Conservation (phyloP, 2,113 vertebrate genomes). For the Acrocephalus kingi region DNA sequence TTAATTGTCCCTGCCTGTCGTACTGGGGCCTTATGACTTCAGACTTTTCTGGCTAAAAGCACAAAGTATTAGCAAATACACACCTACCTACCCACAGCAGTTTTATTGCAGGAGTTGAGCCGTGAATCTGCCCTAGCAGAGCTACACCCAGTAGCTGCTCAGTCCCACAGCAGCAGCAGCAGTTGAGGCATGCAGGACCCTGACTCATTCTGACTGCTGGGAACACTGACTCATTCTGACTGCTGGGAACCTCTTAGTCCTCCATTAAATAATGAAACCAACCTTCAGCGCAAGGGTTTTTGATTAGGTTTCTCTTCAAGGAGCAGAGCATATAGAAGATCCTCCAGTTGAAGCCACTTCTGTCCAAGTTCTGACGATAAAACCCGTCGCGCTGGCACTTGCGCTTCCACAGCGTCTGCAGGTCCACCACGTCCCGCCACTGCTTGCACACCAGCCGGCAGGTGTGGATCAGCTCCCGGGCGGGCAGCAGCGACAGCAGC, state of each 20-base stretch:
- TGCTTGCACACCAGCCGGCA: slow-evolving; percentile 73
- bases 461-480: slow-evolving; percentile 55
- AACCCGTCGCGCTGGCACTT: slow-evolving; percentile 75
- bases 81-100: fast-evolving
- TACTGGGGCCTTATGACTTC: not conserved
- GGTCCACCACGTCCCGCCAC: slow-evolving; percentile 76
- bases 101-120: not conserved
- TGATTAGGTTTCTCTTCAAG: slow-evolving; percentile 72
- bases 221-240: slow-evolving; percentile 13
- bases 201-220: not conserved
- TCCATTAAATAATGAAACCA: not conserved
- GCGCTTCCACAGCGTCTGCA: slow-evolving; percentile 73
- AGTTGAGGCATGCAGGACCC: fast-evolving
- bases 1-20: not conserved
- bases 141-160: not conserved
- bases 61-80: not conserved
- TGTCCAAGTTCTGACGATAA: not conserved
- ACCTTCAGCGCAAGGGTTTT: slow-evolving; percentile 77
- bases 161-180: not conserved
- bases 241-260: not conserved
- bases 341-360: slow-evolving; percentile 69
- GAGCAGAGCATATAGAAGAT: slow-evolving; percentile 68
- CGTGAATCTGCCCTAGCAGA: not conserved
- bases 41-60: not conserved
- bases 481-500: slow-evolving; percentile 70